Evolutionary conservation across 2,888 invertebrate species (phyloP), one percentile per base, ranked within the genome.

Genomic region (Lagria hirta): DNA sequence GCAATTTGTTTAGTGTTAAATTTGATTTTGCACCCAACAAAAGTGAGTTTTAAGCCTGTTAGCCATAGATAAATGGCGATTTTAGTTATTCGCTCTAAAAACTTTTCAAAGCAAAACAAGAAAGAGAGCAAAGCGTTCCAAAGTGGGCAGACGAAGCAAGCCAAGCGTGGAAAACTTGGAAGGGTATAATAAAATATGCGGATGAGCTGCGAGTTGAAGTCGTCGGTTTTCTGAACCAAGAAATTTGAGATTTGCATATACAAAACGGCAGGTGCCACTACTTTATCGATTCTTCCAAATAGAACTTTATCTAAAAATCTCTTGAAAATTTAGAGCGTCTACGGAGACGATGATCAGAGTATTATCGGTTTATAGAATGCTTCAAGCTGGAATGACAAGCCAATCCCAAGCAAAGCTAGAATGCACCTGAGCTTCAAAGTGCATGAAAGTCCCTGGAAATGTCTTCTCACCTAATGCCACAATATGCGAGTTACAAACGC

Each of bases 181-280:
- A 40, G 40, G 42, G 36, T 47, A 42, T 40, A 32, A 48, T 54
- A 54, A 54, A 54, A 52, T 52, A 55, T 55, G 49, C 52, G 55
- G 45, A 45, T 44, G 44, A 30, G 38, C 36, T 36, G 35, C 36
- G 29, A 36, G 27, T 43, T 36, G 42, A 26, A 42, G 42, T 42
- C 42, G 42, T 38, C 37, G 44, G 32, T 44, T 44, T 44, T 44
- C 44, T 38, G 32, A 38, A 15, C 37, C 37, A 38, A 29, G 44
- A 37, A 44, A 37, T 23, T 44, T 15, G 17, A 30, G 32, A 44
- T 44, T 44, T 44, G 38, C 44, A 44, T 44, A 44, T 38, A 40
- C 38, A 40, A 41, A 45, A 40, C 40, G 40, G 32, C 38, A 40
- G 45, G 38, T 29, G 16, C 23, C 26, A 38, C 23, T 24, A 23